Evolutionary conservation across 1,140 invertebrate species (phyloP).

Genomic region (Hydropsyche tenuis): DNA sequence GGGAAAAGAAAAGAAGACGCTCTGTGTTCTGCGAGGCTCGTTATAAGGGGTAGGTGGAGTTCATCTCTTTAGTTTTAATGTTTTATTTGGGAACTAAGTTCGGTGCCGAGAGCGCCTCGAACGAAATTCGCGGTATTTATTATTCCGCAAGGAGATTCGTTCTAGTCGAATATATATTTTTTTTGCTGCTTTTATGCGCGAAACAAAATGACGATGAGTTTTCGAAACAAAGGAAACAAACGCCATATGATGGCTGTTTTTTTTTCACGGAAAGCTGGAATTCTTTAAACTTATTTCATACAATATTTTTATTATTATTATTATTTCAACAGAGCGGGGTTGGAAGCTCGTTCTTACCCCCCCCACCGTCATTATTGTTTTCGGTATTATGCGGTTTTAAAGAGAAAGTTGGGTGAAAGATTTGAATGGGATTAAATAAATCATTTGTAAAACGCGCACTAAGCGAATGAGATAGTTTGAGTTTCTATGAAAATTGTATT

Average conservation of each 20-base stretch:
- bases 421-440: too few species aligned
- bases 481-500: too few species aligned
- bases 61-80: constrained; percentile 33
- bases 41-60: constrained; percentile 15
- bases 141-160: constrained; percentile 34
- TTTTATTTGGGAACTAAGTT: constrained; percentile 36
- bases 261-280: not conserved
- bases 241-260: constrained; percentile 15
- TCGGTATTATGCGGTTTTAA: too few species aligned
- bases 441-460: too few species aligned
- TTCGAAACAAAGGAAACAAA: constrained; percentile 9
- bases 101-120: constrained; percentile 27
- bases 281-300: not conserved
- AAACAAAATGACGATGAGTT: constrained; percentile 14
- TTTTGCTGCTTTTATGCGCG: constrained; percentile 14
- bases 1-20: constrained; percentile 9
- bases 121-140: constrained; percentile 37
- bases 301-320: too few species aligned
- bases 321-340: too few species aligned
- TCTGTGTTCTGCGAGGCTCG: not conserved
- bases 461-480: too few species aligned
- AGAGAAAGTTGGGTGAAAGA: too few species aligned
- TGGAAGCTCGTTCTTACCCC: too few species aligned
- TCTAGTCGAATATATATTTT: constrained; percentile 16
- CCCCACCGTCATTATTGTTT: too few species aligned